Conservation (phyloP, 2,888 invertebrate species). For the Bombyx huttoni region DNA sequence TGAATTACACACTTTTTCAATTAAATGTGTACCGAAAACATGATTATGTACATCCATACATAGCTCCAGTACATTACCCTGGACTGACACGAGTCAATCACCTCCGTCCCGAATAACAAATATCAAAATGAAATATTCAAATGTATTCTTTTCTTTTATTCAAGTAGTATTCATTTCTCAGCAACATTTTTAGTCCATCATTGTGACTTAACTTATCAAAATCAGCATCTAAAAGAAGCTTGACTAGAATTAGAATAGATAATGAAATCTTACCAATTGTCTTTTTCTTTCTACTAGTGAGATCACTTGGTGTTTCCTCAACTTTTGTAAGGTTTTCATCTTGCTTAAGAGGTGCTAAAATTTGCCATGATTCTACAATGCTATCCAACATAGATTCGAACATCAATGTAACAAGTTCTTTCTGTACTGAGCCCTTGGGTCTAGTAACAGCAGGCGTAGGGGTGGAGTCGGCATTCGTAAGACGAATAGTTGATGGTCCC, state of each 20-base stretch:
- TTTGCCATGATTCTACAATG: constrained; percentile 51
- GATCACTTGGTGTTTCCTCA: constrained; percentile 31
- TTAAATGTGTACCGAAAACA: too few species aligned
- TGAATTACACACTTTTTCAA: too few species aligned
- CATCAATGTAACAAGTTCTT: constrained; percentile 42
- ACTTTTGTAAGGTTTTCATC: constrained; percentile 19
- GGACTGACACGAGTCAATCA: too few species aligned
- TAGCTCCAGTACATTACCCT: too few species aligned
- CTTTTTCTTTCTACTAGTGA: constrained; percentile 37
- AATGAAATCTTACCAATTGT: constrained; percentile 7
- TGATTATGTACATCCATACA: too few species aligned
- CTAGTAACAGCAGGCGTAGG: constrained; percentile 14
- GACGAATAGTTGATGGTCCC: constrained; percentile 17
- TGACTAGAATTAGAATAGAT: constrained; percentile 10
- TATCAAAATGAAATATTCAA: too few species aligned
- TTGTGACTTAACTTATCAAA: too few species aligned
- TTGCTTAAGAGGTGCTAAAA: constrained; percentile 23
- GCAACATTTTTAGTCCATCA: too few species aligned
- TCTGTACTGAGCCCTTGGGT: constrained; percentile 34
- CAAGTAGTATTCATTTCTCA: too few species aligned
- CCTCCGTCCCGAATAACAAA: too few species aligned
- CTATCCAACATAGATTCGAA: constrained; percentile 51
- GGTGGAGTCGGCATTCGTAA: constrained; percentile 22
- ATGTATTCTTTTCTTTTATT: too few species aligned
- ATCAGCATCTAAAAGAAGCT: constrained; percentile 2